Evolutionary conservation across 92 coral and sea anemone genomes (phyloP), one percentile per base, ranked within the genome.

Genomic region (Bergia sp.): DNA sequence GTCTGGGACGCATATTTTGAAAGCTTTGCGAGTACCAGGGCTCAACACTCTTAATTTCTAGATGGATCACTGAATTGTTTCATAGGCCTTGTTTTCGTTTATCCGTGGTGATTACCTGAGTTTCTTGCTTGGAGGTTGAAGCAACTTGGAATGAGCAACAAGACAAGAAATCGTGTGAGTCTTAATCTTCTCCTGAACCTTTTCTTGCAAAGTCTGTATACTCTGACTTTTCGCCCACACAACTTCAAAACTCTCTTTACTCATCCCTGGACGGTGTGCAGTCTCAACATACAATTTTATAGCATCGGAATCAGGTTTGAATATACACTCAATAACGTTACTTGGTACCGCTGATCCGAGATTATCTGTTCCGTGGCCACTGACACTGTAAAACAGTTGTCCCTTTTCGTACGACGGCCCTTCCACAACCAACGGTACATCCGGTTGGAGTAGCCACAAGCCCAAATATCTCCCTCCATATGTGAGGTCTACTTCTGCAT

Each of bases 291-390:
- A 21, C 39, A 84, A 23, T 50, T 72, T 69, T 45, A 69, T 36
- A 38, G 77, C 86, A 2, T 71, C 87, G 21, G 85, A 39, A 18
- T 84, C 87, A 1, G 87, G 87, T 16, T 7, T 84, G 45, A 84
- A 71, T 38, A 10, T 45, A 8, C 78, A 72, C 39, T 71, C 16
- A 72, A 84, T 36, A 5, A 21, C n/a, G 78, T 18, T 84, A 84
- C 64, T 50, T 12, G 69, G 9, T 43, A 0, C 1, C 23, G 29
- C 41, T 76, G 40, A 43, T 45, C 78, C 78, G 2, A 13, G 36
- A 13, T 36, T 29, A 20, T 44, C 58, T 45, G 71, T 72, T 29
- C 65, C 67, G 4, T 18, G 15, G 16, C n/a, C 16, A 69, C 45
- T 37, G 67, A 15, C 20, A n/a, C 79, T 45, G 11, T 67, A 71